Conservation (phyloP, 2,888 invertebrate species). For the Orthonychiurus folsomi region DNA sequence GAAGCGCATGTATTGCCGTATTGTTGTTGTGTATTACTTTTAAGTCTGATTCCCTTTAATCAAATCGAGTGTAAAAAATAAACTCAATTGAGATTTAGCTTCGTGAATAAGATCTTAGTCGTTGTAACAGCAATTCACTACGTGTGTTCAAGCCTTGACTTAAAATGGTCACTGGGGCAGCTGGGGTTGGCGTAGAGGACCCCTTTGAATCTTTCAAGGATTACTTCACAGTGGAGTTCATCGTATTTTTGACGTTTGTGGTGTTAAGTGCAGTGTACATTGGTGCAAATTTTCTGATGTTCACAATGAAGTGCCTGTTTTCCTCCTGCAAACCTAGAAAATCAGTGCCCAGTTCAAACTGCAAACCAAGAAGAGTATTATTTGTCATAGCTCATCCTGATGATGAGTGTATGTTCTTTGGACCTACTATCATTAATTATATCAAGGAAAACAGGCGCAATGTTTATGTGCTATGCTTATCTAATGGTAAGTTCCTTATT, state of each 20-base stretch:
- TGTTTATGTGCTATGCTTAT: slow-evolving; percentile 74
- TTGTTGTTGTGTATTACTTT: too few relatives aligned
- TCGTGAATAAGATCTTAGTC: too few relatives aligned
- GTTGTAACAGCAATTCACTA: too few relatives aligned
- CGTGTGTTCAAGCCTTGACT: too few relatives aligned
- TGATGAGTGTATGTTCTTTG: slow-evolving; percentile 99
- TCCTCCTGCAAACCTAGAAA: neutral
- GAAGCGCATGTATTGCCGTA: too few relatives aligned
- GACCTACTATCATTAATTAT: slow-evolving; percentile 71
- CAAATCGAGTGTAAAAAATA: too few relatives aligned
- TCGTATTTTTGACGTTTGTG: neutral
- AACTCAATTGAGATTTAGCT: too few relatives aligned
- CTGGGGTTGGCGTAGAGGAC: too few relatives aligned
- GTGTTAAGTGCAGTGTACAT: neutral
- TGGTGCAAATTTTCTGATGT: neutral
- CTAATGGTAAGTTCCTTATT: slow-evolving; percentile 57
- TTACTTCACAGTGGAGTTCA: neutral
- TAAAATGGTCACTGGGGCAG: too few relatives aligned
- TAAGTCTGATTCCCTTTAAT: too few relatives aligned
- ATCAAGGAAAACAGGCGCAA: slow-evolving; percentile 55
- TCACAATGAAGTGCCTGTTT: neutral
- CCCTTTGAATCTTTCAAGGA: neutral
- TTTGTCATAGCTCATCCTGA: slow-evolving; percentile 56
- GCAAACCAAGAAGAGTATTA: slow-evolving; percentile 7
- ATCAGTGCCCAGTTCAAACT: neutral